Evolutionary conservation across 2,113 vertebrate species (phyloP).

Genomic region (Conger conger): DNA sequence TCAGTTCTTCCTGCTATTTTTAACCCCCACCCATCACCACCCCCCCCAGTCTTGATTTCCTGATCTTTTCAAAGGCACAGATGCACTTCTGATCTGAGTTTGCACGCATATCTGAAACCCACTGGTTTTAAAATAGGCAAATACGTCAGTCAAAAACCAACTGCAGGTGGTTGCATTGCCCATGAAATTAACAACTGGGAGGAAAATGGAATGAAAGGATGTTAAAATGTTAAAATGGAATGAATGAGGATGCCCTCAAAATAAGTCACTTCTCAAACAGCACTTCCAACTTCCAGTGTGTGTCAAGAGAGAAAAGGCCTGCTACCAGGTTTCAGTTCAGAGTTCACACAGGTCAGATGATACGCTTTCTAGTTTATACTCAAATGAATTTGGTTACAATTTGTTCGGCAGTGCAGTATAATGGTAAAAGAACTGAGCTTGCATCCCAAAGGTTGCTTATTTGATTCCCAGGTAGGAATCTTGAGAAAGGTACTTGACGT

Average conservation of each 20-base stretch:
- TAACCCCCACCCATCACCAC: constrained; percentile 26
- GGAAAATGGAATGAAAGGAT: background rate
- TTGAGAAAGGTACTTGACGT: too few relatives aligned
- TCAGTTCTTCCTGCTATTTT: constrained; percentile 54
- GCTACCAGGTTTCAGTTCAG: too few relatives aligned
- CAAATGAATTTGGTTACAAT: too few relatives aligned
- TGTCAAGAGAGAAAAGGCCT: too few relatives aligned
- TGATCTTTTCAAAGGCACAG: constrained; percentile 29
- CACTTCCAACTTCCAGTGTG: too few relatives aligned
- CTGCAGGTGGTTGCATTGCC: background rate
- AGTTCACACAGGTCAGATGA: too few relatives aligned
- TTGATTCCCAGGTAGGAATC: too few relatives aligned
- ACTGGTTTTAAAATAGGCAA: background rate
- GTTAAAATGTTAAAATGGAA: too few relatives aligned
- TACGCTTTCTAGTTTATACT: too few relatives aligned
- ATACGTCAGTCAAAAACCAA: background rate
- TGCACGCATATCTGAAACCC: background rate
- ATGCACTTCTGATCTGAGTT: constrained; percentile 15
- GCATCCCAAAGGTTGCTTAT: too few relatives aligned
- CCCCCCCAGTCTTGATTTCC: constrained; percentile 27
- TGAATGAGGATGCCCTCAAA: background rate
- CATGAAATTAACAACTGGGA: background rate
- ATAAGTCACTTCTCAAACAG: background rate
- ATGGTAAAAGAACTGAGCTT: too few relatives aligned
- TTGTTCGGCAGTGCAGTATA: too few relatives aligned